Conservation (phyloP, 2,113 vertebrate species). For the Lamprologus callipterus region DNA sequence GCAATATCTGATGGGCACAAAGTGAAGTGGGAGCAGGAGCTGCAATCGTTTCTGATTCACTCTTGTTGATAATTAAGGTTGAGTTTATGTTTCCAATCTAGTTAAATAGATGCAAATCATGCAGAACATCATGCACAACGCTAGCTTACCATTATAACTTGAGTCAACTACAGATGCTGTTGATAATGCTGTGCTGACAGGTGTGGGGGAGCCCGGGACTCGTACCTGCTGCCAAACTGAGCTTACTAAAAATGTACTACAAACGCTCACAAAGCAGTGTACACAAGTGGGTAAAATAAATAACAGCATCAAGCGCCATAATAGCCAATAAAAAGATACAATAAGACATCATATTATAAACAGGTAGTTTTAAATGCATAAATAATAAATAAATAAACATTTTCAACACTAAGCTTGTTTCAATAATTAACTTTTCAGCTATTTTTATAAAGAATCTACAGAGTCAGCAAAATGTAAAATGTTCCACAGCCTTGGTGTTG, state of each 20-base stretch:
- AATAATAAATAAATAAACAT: background rate
- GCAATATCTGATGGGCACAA: background rate
- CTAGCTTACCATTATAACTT: background rate
- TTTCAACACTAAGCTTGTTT: background rate
- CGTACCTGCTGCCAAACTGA: background rate
- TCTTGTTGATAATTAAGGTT: background rate
- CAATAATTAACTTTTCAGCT: background rate
- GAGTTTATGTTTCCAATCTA: background rate
- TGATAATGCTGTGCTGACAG: background rate
- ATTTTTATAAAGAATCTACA: background rate
- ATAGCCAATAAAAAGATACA: background rate
- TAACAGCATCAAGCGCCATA: background rate
- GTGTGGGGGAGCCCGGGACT: background rate
- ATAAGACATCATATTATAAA: background rate
- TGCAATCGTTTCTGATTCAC: background rate
- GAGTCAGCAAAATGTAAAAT: background rate
- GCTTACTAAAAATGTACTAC: background rate
- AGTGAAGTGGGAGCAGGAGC: background rate
- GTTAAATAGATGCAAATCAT: background rate
- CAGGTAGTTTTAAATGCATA: background rate
- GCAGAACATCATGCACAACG: background rate
- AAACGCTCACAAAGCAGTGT: background rate
- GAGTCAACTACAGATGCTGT: background rate
- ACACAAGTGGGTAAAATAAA: background rate
- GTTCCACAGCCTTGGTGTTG: background rate